Evolutionary conservation across 2,113 vertebrate genomes (phyloP).

Genomic region (Merops nubicus): DNA sequence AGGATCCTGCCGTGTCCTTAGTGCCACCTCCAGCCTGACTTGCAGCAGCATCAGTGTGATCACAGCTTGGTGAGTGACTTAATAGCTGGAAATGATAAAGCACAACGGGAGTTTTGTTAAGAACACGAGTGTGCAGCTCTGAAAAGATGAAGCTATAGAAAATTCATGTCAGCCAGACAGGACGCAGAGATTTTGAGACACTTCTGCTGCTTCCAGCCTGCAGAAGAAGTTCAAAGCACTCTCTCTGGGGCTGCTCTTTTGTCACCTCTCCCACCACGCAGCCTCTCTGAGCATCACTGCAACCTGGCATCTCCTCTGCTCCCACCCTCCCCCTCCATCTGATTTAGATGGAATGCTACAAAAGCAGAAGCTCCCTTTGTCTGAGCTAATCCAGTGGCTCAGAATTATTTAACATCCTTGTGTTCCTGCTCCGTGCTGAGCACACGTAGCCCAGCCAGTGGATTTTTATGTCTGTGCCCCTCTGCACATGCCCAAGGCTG

Average conservation of each 20-base stretch:
- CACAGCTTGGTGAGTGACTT: background rate
- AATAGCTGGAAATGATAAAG: background rate
- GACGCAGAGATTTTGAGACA: background rate
- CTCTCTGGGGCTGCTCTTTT: background rate
- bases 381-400: background rate
- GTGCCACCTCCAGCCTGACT: background rate
- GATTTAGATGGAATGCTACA: background rate
- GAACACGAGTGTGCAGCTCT: background rate
- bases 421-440: background rate
- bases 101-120: background rate
- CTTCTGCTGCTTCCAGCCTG: background rate
- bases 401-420: conserved; percentile 20
- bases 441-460: background rate
- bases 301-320: background rate
- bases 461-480: background rate
- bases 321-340: background rate
- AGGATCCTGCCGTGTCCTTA: rapidly evolving
- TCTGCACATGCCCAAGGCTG: background rate
- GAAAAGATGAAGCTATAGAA: background rate
- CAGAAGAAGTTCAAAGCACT: conserved; percentile 1
- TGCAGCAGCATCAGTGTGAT: rapidly evolving
- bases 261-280: background rate
- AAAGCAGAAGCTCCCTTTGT: conserved; percentile 20
- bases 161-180: background rate
- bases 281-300: background rate